Percentiles rank a stretch among this genome's conserved stretches.
phyloP scores from a whole-genome alignment of 2,888 invertebrate genomes.

The Ectobius pallidus region DNA sequence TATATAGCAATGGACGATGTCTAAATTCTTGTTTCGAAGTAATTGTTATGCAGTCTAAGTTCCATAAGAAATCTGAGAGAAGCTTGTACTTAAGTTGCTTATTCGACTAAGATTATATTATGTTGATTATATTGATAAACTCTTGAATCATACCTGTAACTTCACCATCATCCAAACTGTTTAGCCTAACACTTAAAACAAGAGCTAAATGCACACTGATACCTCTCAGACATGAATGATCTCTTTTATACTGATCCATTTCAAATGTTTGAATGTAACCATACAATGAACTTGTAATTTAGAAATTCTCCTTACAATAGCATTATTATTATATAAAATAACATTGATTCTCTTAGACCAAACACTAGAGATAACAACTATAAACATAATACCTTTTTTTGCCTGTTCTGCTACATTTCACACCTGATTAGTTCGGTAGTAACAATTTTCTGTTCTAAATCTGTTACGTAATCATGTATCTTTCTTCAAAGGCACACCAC shows the following conservation, averaged over 20 bases:
- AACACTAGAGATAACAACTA: not conserved
- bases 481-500: too few species aligned
- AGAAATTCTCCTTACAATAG: conserved; percentile 1
- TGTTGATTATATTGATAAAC: too few species aligned
- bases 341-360: not conserved
- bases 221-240: not conserved
- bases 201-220: not conserved
- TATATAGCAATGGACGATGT: too few species aligned
- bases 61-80: too few species aligned
- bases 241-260: not conserved
- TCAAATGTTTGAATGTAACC: not conserved
- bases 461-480: not conserved
- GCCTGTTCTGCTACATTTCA: not conserved
- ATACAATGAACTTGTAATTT: not conserved
- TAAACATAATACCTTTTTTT: not conserved
- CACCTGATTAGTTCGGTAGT: not conserved
- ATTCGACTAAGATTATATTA: too few species aligned
- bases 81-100: too few species aligned
- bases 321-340: not conserved
- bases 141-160: not conserved
- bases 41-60: too few species aligned
- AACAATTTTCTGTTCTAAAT: not conserved
- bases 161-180: not conserved
- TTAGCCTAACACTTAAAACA: not conserved
- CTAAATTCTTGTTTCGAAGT: too few species aligned